These are phyloP conservation scores for Oscheius sp. DNA, from an alignment of 2,888 invertebrate genomes.

Conservation along the genomic window DNA sequence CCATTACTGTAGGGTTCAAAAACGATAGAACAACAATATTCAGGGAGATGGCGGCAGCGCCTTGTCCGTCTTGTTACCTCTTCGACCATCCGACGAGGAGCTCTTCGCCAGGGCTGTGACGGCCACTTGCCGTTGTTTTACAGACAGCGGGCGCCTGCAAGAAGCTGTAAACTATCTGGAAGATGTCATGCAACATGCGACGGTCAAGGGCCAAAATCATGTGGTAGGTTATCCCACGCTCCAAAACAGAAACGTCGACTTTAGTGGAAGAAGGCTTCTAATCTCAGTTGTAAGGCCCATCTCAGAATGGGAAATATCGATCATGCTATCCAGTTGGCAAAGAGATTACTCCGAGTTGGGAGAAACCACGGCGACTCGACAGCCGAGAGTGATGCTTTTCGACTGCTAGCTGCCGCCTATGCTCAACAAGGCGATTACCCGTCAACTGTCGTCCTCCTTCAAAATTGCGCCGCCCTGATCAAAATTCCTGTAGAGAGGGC, in stretches of 20 bases:
- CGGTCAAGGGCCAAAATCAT: slow-evolving; percentile 6
- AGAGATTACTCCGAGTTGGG: slow-evolving; percentile 18
- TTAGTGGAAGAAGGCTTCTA: slow-evolving; percentile 28
- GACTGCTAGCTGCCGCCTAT: slow-evolving; percentile 46
- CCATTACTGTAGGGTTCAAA: slow-evolving; percentile 12
- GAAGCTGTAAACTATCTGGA: slow-evolving; percentile 14
- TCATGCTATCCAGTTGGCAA: slow-evolving; percentile 5
- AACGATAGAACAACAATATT: neutral
- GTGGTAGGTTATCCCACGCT: neutral
- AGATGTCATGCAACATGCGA: slow-evolving; percentile 2
- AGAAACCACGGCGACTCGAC: neutral
- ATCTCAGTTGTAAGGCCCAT: slow-evolving; percentile 8
- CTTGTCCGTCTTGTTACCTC: neutral
- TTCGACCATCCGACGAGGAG: slow-evolving; percentile 1
- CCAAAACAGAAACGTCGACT: neutral
- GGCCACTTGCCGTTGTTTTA: neutral
- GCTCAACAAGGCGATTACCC: slow-evolving; percentile 47
- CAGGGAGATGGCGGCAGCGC: slow-evolving; percentile 22
- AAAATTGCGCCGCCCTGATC: neutral
- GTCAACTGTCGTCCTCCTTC: slow-evolving; percentile 42
- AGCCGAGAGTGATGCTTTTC: slow-evolving; percentile 38
- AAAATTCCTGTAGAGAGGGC: slow-evolving; percentile 2
- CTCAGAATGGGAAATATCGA: slow-evolving; percentile 13
- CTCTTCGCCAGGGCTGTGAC: slow-evolving; percentile 16
- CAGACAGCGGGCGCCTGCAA: slow-evolving; percentile 13